phyloP scores from a whole-genome alignment of 2,888 invertebrate species.

The Epicampocera succincta region DNA sequence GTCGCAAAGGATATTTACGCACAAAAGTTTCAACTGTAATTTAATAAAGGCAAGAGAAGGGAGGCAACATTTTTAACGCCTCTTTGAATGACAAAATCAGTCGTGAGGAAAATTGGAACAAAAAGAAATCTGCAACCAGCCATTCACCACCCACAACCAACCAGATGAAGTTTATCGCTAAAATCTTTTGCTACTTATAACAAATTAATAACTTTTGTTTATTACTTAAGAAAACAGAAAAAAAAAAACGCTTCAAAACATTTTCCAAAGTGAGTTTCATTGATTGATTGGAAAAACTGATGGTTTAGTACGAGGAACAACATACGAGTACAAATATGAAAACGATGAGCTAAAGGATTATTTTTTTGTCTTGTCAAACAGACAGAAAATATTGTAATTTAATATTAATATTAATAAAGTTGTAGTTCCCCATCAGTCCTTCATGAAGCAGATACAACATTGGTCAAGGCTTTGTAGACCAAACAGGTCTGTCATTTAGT shows the following conservation, averaged over 20 bases:
- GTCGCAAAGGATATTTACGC: slow-evolving; percentile 9
- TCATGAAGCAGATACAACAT: too few species aligned
- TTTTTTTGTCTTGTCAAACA: too few species aligned
- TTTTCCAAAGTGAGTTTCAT: background rate
- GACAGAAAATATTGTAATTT: too few species aligned
- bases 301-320: too few species aligned
- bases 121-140: slow-evolving; percentile 31
- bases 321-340: too few species aligned
- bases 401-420: too few species aligned
- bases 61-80: background rate
- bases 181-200: background rate
- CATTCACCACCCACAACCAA: background rate
- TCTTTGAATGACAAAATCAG: slow-evolving; percentile 26
- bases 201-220: background rate
- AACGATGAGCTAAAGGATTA: too few species aligned
- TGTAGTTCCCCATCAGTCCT: too few species aligned
- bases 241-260: background rate
- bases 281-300: too few species aligned
- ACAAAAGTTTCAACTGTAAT: slow-evolving; percentile 6
- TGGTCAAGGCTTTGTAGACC: too few species aligned
- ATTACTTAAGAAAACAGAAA: too few species aligned
- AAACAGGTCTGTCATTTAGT: too few species aligned
- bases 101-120: slow-evolving; percentile 49
- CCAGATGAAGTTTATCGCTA: background rate
- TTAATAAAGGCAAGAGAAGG: background rate